Conservation (phyloP, 2,888 invertebrate species). For the Nymphalis urticae region DNA sequence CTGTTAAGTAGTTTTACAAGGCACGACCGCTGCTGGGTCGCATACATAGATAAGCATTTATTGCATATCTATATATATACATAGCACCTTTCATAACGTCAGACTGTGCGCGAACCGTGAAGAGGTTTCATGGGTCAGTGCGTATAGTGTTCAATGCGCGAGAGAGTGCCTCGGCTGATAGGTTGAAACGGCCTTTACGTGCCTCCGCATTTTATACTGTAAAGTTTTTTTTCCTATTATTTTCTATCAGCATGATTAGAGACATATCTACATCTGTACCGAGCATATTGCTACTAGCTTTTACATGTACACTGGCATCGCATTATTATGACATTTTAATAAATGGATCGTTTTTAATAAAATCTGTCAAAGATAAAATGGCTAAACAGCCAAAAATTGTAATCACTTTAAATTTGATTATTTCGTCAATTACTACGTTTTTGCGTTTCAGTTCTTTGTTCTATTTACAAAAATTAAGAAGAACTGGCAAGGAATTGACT, state of each 20-base stretch:
- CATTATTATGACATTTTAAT: too few species aligned
- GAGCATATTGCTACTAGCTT: not conserved
- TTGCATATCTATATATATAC: conserved; percentile 25
- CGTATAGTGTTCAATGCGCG: conserved; percentile 51
- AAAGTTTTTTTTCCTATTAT: conserved; percentile 12
- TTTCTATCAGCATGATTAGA: conserved; percentile 6
- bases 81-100: conserved; percentile 29
- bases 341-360: too few species aligned
- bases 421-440: too few species aligned
- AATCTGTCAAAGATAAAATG: too few species aligned
- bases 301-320: too few species aligned
- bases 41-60: not conserved
- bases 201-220: conserved; percentile 21
- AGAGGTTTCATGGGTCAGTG: conserved; percentile 56
- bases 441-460: too few species aligned
- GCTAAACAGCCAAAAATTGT: too few species aligned
- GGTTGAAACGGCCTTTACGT: conserved; percentile 28
- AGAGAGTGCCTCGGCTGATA: conserved; percentile 42
- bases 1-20: not conserved
- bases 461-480: too few species aligned
- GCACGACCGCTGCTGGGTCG: not conserved
- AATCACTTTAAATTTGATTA: too few species aligned
- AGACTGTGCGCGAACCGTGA: conserved; percentile 31
- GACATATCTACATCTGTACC: conserved; percentile 2
- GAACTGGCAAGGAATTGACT: too few species aligned